Evolutionary conservation across 2,113 vertebrate species (phyloP).

Genomic region (Acanthochromis polyacanthus): DNA sequence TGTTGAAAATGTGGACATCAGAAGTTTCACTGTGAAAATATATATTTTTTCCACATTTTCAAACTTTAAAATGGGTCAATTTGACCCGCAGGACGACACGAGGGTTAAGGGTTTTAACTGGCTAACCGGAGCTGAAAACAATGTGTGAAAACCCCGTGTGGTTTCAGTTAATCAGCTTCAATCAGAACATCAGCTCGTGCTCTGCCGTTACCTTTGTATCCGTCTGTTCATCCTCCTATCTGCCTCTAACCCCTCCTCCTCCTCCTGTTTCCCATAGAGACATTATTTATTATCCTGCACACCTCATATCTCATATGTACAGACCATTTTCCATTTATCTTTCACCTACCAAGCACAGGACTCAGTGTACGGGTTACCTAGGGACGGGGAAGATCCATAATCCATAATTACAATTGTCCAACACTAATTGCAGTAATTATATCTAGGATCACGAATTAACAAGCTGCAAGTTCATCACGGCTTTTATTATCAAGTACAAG

Average conservation of each 20-base stretch:
- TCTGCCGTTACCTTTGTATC: background rate
- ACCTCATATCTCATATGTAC: background rate
- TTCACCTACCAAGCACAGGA: background rate
- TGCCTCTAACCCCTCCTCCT: background rate
- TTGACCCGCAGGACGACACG: too few relatives aligned
- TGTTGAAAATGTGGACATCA: too few relatives aligned
- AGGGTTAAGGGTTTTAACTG: background rate
- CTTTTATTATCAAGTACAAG: background rate
- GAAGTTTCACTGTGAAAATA: too few relatives aligned
- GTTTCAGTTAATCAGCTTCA: conserved; percentile 20
- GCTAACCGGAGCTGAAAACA: too few relatives aligned
- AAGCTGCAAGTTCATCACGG: background rate
- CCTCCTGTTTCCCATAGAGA: background rate
- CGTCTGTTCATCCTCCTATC: background rate
- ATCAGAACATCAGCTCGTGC: background rate
- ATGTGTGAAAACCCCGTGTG: background rate
- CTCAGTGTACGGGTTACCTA: conserved; percentile 11
- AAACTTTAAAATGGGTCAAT: too few relatives aligned
- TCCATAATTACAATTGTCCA: conserved; percentile 22
- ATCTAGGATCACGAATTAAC: background rate
- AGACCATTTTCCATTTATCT: conserved; percentile 14
- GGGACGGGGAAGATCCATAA: conserved; percentile 8
- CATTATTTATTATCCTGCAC: conserved; percentile 9
- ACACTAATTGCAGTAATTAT: conserved; percentile 6
- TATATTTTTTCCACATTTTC: too few relatives aligned